Percentiles rank a stretch among this genome's conserved stretches.
Conservation (phyloP, 1,140 invertebrate genomes). For the Drosophila simulans region DNA sequence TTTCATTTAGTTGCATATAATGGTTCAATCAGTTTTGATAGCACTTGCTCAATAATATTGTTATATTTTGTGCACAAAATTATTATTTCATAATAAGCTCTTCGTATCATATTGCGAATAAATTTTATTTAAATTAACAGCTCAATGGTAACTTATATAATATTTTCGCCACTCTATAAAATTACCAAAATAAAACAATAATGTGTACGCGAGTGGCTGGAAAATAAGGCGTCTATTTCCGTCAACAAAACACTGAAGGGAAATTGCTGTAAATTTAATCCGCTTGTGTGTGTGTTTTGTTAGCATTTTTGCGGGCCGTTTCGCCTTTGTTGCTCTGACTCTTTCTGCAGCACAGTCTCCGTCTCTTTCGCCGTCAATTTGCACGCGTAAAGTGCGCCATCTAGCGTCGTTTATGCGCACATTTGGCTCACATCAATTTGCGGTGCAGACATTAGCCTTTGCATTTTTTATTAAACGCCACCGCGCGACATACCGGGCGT, state of each 20-base stretch:
- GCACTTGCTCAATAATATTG: no score
- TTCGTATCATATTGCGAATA: no score
- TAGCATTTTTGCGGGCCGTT: slow-evolving; percentile 6
- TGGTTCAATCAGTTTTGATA: no score
- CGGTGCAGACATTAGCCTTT: slow-evolving; percentile 75
- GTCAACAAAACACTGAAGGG: slow-evolving; percentile 43
- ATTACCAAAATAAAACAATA: background rate
- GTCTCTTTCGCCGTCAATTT: slow-evolving; percentile 49
- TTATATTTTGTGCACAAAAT: no score
- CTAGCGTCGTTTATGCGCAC: slow-evolving; percentile 78
- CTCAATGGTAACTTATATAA: background rate
- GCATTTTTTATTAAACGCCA: slow-evolving; percentile 74
- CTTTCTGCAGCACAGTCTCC: background rate
- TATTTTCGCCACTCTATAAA: background rate
- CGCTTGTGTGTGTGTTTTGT: slow-evolving; percentile 20
- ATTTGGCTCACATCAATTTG: slow-evolving; percentile 78
- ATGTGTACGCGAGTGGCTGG: background rate
- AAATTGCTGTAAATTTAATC: slow-evolving; percentile 77
- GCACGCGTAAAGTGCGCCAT: slow-evolving; percentile 76
- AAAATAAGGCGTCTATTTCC: slow-evolving; percentile 64
- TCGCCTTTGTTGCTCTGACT: slow-evolving; percentile 13
- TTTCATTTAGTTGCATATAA: no score
- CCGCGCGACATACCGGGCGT: slow-evolving; percentile 57
- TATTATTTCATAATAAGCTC: no score
- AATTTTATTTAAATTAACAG: no score